Evolutionary conservation across 1,140 invertebrate genomes (phyloP), one percentile per base, ranked within the genome.

Genomic region (Drosophila quadrilineata): DNA sequence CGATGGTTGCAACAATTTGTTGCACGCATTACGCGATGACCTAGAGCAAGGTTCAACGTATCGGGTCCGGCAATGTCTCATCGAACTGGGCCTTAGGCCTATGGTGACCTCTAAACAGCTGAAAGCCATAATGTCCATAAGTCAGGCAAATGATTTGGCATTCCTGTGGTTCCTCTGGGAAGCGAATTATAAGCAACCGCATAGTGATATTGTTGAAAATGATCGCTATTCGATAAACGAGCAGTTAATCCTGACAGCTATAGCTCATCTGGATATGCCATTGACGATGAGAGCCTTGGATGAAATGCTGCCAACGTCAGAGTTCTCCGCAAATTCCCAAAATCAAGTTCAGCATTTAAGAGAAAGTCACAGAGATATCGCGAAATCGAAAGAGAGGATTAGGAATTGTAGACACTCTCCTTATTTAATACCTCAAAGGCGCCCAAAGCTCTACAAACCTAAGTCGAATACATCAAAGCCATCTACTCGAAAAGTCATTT

Each of bases 101-200:
- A 14, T 62, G 33, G 8, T 58, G 0, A n/a, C 10, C 3, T 17
- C 70, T 0, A 22, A 40, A 14, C 38, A 45, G 12, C 43, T 74
- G 1, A 28, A 21, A n/a, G 1, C 2, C 4, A 59, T 75, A 0
- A 71, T 84, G 41, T 6, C n/a, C 2, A 41, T 85, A 0, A 74
- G 79, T 12, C 70, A 60, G 9, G 50, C 29, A 8, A 84, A 29
- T n/a, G 79, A 85, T 10, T 17, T 84, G 46, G 79, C 74, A 1
- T 85, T 84, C 14, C 29, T 84, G 0, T 84, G 70, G 58, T 84
- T 84, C 14, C 36, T 64, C 4, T 85, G 79, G 79, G 70, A 85
- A 22, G 59, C 58, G 5, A 29, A 35, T 26, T 84, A 79, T 38
- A 84, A 71, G 22, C 9, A 29, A 16, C 10, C 40, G 3, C 28